phyloP scores from a whole-genome alignment of 2,113 vertebrate species.

The Pseudolaguvia tuberculata region DNA sequence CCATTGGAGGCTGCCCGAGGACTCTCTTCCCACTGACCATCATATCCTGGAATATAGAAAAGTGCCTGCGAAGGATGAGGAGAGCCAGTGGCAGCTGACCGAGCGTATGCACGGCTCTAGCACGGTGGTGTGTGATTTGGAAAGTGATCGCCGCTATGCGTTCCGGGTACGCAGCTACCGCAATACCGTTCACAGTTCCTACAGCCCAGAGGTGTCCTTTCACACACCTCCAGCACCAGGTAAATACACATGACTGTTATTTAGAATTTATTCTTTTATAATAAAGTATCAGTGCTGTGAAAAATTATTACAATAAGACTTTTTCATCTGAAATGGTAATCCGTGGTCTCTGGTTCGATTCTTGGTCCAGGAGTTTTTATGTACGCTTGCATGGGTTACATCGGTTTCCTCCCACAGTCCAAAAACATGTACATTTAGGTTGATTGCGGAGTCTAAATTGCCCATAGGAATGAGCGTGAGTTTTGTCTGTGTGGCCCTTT shows the following conservation, averaged over 20 bases:
- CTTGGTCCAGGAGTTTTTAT: too few relatives aligned
- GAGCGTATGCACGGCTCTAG: constrained; percentile 72
- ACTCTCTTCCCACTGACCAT: constrained; percentile 74
- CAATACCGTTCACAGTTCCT: constrained; percentile 78
- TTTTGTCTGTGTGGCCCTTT: too few relatives aligned
- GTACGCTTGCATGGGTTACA: too few relatives aligned
- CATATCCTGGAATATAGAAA: constrained; percentile 86
- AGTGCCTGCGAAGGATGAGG: constrained; percentile 68
- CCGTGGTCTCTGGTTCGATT: too few relatives aligned
- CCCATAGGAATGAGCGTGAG: too few relatives aligned
- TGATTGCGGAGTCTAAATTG: too few relatives aligned
- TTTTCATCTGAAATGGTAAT: too few relatives aligned
- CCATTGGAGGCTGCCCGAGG: constrained; percentile 80
- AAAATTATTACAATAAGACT: not conserved
- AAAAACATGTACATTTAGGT: too few relatives aligned
- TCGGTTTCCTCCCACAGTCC: too few relatives aligned
- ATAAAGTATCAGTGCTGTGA: not conserved
- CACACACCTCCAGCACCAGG: constrained; percentile 87
- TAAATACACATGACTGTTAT: constrained; percentile 51
- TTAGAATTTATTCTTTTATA: not conserved
- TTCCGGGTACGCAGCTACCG: constrained; percentile 84
- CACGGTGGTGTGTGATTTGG: constrained; percentile 75
- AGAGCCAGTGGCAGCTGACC: constrained; percentile 70
- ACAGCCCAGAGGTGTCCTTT: constrained; percentile 81
- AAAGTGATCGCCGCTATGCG: constrained; percentile 72